phyloP scores from a whole-genome alignment of 30 jellyfish, hydroid and myxozoan genomes.

The Aurelia sp. region DNA sequence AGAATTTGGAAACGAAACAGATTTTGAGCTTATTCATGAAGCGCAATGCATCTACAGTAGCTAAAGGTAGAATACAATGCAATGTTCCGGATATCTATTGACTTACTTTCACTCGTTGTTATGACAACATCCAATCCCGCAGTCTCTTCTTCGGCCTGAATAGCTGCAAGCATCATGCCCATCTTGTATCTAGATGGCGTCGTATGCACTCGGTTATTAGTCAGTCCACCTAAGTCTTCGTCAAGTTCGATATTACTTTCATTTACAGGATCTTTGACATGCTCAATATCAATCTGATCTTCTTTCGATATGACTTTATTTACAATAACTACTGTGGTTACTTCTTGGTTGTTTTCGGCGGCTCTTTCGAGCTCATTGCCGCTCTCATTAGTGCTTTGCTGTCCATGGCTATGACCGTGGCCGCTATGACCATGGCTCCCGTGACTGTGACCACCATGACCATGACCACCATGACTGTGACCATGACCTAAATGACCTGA shows the following conservation, averaged over 20 bases:
- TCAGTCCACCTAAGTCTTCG: neutral
- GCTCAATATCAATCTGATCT: neutral
- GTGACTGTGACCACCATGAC: constrained; percentile 58
- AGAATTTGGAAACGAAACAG: too few relatives aligned
- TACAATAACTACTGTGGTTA: constrained; percentile 44
- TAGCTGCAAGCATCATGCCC: constrained; percentile 74
- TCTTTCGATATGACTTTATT: constrained; percentile 24
- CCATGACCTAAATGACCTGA: constrained; percentile 81
- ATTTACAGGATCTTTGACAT: neutral
- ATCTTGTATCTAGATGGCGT: constrained; percentile 58
- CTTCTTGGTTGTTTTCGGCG: neutral
- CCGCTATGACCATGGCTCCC: constrained; percentile 74
- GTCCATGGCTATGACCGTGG: constrained; percentile 41
- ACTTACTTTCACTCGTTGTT: too few relatives aligned
- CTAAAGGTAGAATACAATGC: too few relatives aligned
- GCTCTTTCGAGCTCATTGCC: neutral
- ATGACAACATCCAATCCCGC: too few relatives aligned
- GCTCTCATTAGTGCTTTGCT: neutral
- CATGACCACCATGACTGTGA: constrained; percentile 71
- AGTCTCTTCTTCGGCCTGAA: constrained; percentile 49
- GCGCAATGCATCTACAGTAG: too few relatives aligned
- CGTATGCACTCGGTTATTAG: constrained; percentile 27
- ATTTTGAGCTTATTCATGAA: too few relatives aligned
- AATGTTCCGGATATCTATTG: too few relatives aligned
- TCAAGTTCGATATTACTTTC: neutral